Evolutionary conservation across 2,797 vertebrate genomes (phyloP), one percentile per base, ranked within the genome.

Genomic region (Hypotaenidia philippensis): DNA sequence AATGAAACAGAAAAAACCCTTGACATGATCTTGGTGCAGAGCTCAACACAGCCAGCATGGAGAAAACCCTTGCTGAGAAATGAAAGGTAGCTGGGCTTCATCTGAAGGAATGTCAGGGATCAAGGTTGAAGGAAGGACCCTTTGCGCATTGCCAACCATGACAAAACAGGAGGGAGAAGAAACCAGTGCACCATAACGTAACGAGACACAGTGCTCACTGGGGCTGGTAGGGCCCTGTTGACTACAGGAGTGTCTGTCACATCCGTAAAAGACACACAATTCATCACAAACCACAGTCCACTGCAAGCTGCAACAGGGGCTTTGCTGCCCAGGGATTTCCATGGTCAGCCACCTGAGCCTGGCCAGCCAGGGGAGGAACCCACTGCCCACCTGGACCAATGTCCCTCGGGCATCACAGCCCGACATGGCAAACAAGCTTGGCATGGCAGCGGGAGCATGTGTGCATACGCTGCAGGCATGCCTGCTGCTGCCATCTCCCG

Each of bases 381-480:
- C 32, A 14, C 6, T 22, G 11, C 19, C 40, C 32, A 21, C 22
- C 31, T 3, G 3, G 17, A 32, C 20, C 1, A 1, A 36, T 1
- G 16, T 19, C 45, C 44, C 1, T 0, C 4, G 17, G 40, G 13
- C 59, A 29, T 34, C 59, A 20, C 45, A 26, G 25, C 11, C 29
- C 34, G 1, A 0, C 52, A 9, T 0, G 1, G 26, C 47, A 65
- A 71, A 25, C 27, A 6, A 0, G 40, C 5, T 18, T 18, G 17
- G 41, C 41, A 18, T 41, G 41, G 41, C 9, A 10, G 41, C 20
- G 41, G 18, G 41, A 19, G 18, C 41, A 44, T 10, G 18, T 18
- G 3, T 1, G 3, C 26, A 15, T 1, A 1, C 6, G 5, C 20
- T 8, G 41, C n/a, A 5, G 8, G 0, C 2, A 0, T 3, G 40